Evolutionary conservation across 1,140 invertebrate genomes (phyloP), one percentile per base, ranked within the genome.

Genomic region (Drosophila bifasciata): DNA sequence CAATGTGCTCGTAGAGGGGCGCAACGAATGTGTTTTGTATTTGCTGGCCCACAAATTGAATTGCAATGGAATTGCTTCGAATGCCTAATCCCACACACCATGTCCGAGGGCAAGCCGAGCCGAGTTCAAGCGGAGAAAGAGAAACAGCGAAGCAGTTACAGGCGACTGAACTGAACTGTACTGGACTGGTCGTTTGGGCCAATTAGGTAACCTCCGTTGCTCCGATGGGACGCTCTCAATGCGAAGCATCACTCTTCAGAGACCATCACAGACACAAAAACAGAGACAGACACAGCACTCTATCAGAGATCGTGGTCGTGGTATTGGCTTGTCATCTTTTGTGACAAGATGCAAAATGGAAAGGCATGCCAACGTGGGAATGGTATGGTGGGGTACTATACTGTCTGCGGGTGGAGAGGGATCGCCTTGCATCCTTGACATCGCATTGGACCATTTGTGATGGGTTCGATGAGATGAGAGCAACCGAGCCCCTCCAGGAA

Each of bases 241-340:
- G 32, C 32, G 32, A 36, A 36, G 32, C 32, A 67, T 52, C 36
- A 23, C 58, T 41, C 58, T 63, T 58, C 68, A 61, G 70, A 73
- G 66, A 55, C 58, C 53, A 43, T 5, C 11, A 11, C 32, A 13
- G 32, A 36, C 11, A 13, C 32, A 32, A 9, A 32, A 9, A 32
- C 2, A 36, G 32, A 36, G 3, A 49, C 46, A 49, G 43, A 39
- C 51, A 25, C 23, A 45, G 58, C 76, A 81, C 62, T 52, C 32
- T 48, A 19, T 48, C 45, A 55, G 17, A 48, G 53, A 56, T 63
- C 56, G 59, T 49, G 19, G 11, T 23, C 40, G 48, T 76, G 69
- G 62, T 86, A 80, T 81, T 86, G 80, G 76, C 56, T 73, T 86
- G 77, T 81, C 83, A 81, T 74, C 49, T 63, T 69, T 28, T 59